Base-by-base conservation (phyloP, 1,140 invertebrate species). In the Drosophila persimilis region DNA sequence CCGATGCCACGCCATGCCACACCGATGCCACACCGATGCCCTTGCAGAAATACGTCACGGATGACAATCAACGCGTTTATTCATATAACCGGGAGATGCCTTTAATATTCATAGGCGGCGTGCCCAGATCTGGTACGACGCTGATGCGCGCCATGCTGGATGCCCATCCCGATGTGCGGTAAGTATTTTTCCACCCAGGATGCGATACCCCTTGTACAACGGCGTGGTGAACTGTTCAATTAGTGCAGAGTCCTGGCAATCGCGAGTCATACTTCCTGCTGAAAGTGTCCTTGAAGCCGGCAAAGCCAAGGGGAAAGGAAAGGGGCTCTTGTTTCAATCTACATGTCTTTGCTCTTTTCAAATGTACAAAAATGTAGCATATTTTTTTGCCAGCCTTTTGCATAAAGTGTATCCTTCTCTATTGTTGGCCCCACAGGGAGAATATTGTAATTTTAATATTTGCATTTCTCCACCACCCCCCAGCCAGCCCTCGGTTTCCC, bases 101-200 rank as follows among this genome's bases (percentile, higher is more conserved):
- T 70, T 93, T 99, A 59, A 98, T 99, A 85, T 99, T 99, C 92
- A 98, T 99, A 91, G 98, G 98, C 24, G 98, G 98, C 52, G 97
- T 99, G 85, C 98, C 98, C 26, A 94, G 98, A 72, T 99, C 97
- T 50, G 98, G 98, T 17, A 99, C 98, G 2, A 99, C 98, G 41
- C 94, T 99, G 56, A 98, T 99, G 95, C 94, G 99, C 90, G 98
- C 98, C 65, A 98, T 99, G 97, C 93, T 99, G 54, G 99, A 99
- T 93, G 98, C 99, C 45, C 99, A 99, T 94, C 97, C 97, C n/a
- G 96, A 97, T 91, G 96, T 99, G 77, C 95, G 96, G 95, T 96
- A 92, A 92, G 91, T 86, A 52, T 60, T 44, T 44, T 22, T 59
- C 17, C 22, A 29, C 48, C 22, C 41, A 20, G 13, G 5, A 4